These are phyloP conservation scores for Amblyraja radiata DNA, from an alignment of 2,797 vertebrate genomes.

Conservation along the genomic window DNA sequence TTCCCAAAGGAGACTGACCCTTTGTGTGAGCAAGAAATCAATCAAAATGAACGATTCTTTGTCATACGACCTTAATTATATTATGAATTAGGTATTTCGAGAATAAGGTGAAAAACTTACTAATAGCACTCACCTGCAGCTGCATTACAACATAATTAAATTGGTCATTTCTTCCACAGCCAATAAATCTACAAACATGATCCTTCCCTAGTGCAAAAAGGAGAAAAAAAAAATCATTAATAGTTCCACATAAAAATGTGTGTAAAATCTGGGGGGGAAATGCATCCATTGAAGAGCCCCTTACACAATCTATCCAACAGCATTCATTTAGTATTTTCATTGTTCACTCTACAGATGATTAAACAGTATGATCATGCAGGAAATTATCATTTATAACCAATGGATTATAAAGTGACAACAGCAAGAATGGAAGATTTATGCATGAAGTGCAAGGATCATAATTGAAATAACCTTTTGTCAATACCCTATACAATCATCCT, in stretches of 20 bases:
- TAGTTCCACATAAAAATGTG: neutral
- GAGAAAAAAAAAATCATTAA: conserved; percentile 37
- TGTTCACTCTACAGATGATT: neutral
- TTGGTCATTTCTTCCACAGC: conserved; percentile 93
- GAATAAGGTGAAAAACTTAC: conserved; percentile 37
- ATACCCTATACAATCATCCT: too few species aligned
- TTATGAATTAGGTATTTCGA: conserved; percentile 33
- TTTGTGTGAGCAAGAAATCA: too few species aligned
- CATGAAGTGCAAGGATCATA: neutral
- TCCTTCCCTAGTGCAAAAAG: conserved; percentile 75
- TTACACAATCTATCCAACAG: neutral
- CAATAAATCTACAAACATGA: conserved; percentile 93
- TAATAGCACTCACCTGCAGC: conserved; percentile 73
- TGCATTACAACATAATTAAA: conserved; percentile 99
- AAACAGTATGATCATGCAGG: neutral
- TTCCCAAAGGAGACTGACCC: too few species aligned
- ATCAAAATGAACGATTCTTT: too few species aligned
- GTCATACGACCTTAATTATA: neutral
- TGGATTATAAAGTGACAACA: neutral
- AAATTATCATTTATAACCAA: neutral
- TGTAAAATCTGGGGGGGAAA: neutral
- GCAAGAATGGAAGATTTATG: neutral
- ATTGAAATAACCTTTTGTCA: neutral
- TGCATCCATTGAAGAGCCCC: neutral
- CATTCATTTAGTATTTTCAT: neutral